Conservation (phyloP, 2,113 vertebrate genomes). For the Austrofundulus limnaeus region DNA sequence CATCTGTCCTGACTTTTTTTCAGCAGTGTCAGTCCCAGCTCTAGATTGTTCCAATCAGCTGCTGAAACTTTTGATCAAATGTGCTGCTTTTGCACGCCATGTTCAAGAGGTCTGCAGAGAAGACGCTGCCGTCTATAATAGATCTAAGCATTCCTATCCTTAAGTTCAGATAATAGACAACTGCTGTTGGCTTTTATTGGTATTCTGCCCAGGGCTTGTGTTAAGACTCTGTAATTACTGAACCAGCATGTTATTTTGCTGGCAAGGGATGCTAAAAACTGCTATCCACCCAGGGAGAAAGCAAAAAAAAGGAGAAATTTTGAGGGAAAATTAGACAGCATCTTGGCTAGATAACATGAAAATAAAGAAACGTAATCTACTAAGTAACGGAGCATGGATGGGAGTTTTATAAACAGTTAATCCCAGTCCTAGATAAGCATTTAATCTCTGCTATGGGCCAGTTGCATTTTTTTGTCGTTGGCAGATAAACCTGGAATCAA, state of each 20-base stretch:
- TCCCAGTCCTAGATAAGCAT: constrained; percentile 28
- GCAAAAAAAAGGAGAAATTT: constrained; percentile 35
- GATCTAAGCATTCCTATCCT: constrained; percentile 41
- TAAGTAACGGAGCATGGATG: constrained; percentile 15
- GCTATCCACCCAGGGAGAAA: constrained; percentile 53
- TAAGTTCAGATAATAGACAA: constrained; percentile 62
- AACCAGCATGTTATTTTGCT: constrained; percentile 72
- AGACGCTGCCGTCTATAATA: constrained; percentile 31
- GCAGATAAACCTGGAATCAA: constrained; percentile 51
- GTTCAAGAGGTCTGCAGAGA: constrained; percentile 19
- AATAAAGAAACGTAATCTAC: constrained; percentile 2
- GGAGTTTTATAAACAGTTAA: constrained; percentile 30
- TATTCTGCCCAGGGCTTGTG: constrained; percentile 64
- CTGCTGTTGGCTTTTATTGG: constrained; percentile 59
- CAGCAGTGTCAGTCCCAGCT: not conserved
- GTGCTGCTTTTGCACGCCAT: constrained; percentile 11
- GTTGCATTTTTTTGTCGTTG: constrained; percentile 37
- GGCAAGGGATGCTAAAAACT: constrained; percentile 57
- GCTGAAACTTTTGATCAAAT: constrained; percentile 12
- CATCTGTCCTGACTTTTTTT: not conserved
- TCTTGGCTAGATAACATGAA: constrained; percentile 25
- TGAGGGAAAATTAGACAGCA: constrained; percentile 23
- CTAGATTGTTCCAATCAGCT: constrained; percentile 2
- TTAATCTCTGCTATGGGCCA: constrained; percentile 46
- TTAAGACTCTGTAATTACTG: constrained; percentile 72